phyloP scores from a whole-genome alignment of 2,797 vertebrate genomes.

The Vespertilio murinus region DNA sequence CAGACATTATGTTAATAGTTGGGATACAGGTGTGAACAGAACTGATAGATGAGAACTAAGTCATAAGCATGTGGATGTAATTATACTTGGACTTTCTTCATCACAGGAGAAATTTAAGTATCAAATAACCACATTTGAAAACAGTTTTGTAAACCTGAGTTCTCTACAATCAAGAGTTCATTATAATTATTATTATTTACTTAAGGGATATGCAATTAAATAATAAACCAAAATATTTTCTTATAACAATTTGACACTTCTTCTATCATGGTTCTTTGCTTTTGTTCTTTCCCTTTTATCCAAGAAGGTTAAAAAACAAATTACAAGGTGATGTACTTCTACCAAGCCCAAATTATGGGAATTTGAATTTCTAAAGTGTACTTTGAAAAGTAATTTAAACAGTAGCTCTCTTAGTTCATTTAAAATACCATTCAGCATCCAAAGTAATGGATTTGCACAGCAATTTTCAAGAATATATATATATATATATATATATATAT shows the following conservation, averaged over 20 bases:
- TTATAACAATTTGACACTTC: background rate
- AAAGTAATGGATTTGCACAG: background rate
- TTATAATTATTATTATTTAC: background rate
- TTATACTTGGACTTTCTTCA: background rate
- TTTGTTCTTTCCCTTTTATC: background rate
- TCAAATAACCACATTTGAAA: background rate
- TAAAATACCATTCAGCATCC: background rate
- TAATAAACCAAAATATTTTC: conserved; percentile 3
- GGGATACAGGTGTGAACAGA: background rate
- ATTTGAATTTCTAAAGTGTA: conserved; percentile 47
- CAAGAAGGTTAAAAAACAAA: background rate
- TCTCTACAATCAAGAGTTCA: background rate
- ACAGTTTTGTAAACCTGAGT: background rate
- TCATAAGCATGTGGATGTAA: background rate
- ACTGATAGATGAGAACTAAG: background rate
- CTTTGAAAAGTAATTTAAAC: conserved; percentile 30
- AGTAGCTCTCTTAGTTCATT: background rate
- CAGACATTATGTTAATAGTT: background rate
- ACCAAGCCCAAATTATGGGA: background rate
- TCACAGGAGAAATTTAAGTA: background rate
- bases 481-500: too few species aligned
- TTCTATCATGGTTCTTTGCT: background rate
- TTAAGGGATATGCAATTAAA: background rate
- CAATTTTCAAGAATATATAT: background rate
- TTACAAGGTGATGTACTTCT: background rate